Conservation (phyloP, 23 tunicate species). For the Ciona savignyi region DNA sequence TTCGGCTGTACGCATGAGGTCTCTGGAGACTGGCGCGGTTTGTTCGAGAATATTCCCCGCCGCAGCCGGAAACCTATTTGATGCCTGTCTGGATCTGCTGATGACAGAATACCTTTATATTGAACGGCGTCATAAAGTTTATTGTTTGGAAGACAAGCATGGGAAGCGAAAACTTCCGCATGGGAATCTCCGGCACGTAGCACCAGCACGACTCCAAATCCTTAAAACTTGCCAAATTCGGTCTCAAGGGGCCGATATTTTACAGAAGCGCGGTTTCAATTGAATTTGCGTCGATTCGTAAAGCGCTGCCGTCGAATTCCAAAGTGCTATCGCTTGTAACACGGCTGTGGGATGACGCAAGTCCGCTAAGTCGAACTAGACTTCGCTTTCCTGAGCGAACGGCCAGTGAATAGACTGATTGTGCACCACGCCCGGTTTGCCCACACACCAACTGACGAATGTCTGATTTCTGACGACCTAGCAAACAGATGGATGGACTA, state of each 20-base stretch:
- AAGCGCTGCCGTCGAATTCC: background rate
- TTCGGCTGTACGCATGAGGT: background rate
- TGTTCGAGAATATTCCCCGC: no score
- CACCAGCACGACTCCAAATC: no score
- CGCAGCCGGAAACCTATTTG: background rate
- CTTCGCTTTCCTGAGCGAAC: background rate
- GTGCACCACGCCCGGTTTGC: background rate
- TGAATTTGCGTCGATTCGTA: background rate
- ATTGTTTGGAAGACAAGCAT: background rate
- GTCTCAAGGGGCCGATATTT: background rate
- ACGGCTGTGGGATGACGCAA: background rate
- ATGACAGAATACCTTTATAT: background rate
- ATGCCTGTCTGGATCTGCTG: background rate
- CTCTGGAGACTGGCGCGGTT: background rate
- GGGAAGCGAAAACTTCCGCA: background rate
- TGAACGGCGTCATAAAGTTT: background rate
- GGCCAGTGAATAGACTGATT: background rate
- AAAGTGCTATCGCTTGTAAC: constrained; percentile 1
- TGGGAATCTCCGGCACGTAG: no score
- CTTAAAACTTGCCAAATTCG: background rate
- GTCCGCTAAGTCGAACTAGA: background rate
- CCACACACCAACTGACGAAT: background rate
- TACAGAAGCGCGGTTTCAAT: background rate
- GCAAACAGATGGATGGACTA: background rate
- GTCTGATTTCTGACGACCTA: background rate